Percentiles rank a stretch among this genome's conserved stretches.
These are phyloP conservation scores for Tromatobia lineatoria DNA, from an alignment of 2,888 invertebrate genomes.

Conservation along the genomic window DNA sequence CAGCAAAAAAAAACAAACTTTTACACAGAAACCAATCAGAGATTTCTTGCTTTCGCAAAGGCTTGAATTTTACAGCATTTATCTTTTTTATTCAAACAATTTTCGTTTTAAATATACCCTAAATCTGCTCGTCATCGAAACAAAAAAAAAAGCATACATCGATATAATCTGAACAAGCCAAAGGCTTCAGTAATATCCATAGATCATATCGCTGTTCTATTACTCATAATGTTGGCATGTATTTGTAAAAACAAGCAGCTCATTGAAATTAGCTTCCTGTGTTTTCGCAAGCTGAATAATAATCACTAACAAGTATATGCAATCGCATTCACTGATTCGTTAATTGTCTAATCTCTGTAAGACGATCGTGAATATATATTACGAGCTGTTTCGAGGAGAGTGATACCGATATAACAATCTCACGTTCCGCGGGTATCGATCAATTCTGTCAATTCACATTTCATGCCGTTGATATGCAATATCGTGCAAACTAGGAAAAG, in stretches of 20 bases:
- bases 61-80: background rate
- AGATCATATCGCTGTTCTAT: background rate
- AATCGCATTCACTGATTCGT: conserved; percentile 11
- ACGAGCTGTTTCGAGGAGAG: background rate
- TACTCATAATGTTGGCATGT: background rate
- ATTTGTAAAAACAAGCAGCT: background rate
- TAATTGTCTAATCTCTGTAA: conserved; percentile 1
- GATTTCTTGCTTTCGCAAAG: too few species aligned
- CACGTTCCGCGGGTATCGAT: background rate
- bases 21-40: too few species aligned
- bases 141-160: background rate
- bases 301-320: background rate
- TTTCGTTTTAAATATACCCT: background rate
- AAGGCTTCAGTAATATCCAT: conserved; percentile 1
- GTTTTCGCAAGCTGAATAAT: background rate
- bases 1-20: too few species aligned
- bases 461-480: background rate
- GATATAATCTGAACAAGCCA: background rate
- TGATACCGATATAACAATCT: background rate
- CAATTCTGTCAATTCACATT: background rate
- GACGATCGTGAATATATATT: conserved; percentile 5
- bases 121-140: background rate
- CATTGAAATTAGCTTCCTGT: background rate
- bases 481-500: background rate
- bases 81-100: background rate